These are phyloP conservation scores for Ischnus inquisitorius DNA, from an alignment of 2,888 invertebrate genomes.

Conservation along the genomic window DNA sequence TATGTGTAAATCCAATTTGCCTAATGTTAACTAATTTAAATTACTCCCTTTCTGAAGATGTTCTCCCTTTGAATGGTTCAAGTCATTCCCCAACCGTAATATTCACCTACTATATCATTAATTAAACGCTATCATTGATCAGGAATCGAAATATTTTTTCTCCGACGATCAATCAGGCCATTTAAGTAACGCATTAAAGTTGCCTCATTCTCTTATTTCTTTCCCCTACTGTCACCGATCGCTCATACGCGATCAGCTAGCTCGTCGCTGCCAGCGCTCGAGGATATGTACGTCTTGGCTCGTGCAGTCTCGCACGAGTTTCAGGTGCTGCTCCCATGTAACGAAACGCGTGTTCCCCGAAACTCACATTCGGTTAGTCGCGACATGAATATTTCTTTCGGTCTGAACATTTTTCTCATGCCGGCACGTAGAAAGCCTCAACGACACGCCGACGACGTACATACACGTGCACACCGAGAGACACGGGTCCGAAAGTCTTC, in stretches of 20 bases:
- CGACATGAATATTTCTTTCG: constrained; percentile 69
- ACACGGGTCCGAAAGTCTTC: constrained; percentile 31
- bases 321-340: constrained; percentile 39
- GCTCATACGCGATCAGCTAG: neutral
- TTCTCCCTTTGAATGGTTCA: too few relatives aligned
- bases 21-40: too few relatives aligned
- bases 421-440: constrained; percentile 73
- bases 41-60: too few relatives aligned
- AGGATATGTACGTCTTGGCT: constrained; percentile 1
- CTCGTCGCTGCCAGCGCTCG: neutral
- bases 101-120: too few relatives aligned
- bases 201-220: neutral
- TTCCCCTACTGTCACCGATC: neutral
- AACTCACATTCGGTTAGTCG: constrained; percentile 65
- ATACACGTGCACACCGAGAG: constrained; percentile 24
- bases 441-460: constrained; percentile 37
- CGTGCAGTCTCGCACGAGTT: constrained; percentile 55
- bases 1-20: too few relatives aligned
- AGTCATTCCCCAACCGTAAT: too few relatives aligned
- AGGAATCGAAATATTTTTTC: too few relatives aligned
- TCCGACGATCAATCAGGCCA: too few relatives aligned
- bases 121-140: too few relatives aligned
- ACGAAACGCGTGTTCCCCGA: constrained; percentile 71
- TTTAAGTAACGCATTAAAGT: too few relatives aligned
- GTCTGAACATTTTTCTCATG: constrained; percentile 75